Base-by-base conservation (phyloP, 1,140 invertebrate species). In the Dreissena polymorpha region DNA sequence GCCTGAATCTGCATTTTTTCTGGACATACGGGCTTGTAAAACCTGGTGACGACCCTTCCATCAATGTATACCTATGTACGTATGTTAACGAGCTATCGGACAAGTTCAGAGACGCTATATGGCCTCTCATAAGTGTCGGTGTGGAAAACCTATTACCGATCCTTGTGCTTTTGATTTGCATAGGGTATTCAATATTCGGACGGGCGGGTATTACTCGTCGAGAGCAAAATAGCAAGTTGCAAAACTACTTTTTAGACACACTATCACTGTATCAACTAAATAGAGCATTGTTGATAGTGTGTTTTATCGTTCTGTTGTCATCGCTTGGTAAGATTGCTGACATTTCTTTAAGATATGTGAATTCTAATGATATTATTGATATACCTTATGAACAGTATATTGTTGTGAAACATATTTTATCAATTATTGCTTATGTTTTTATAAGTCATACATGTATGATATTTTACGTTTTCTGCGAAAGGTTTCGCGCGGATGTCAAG, bases 1-100 rank as follows among this genome's bases (percentile, higher is more conserved):
- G 89, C 70, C 84, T 93, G 18, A 92, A 93, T 84, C 88, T 91
- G 25, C 91, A 92, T 76, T 91, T 88, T 86, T 93, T 93, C 87
- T 92, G 92, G 90, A 93, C 92, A 0, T 87, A 87, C 55, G 89
- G 88, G 0, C 74, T 92, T 18, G 80, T 85, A 0, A 77, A 63
- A 18, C 84, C 85, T n/a, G 86, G 85, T n/a, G 85, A 78, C 23
- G 81, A 77, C 51, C 86, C 65, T 16, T n/a, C 85, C 0, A 76
- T 88, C 13, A 68, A 69, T 16, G 23, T 83, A 18, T 55, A 51
- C 23, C 29, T 74, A 72, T 86, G 83, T 68, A 89, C 77, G 2
- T 89, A 89, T 83, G 84, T 86, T 14, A 86, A 88, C 69, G 87
- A 88, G 53, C 85, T 89, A 60, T 88, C 89, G 12, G 80, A 89